These are phyloP conservation scores for Lordiphosa clarofinis DNA, from an alignment of 1,140 invertebrate genomes.

Conservation along the genomic window DNA sequence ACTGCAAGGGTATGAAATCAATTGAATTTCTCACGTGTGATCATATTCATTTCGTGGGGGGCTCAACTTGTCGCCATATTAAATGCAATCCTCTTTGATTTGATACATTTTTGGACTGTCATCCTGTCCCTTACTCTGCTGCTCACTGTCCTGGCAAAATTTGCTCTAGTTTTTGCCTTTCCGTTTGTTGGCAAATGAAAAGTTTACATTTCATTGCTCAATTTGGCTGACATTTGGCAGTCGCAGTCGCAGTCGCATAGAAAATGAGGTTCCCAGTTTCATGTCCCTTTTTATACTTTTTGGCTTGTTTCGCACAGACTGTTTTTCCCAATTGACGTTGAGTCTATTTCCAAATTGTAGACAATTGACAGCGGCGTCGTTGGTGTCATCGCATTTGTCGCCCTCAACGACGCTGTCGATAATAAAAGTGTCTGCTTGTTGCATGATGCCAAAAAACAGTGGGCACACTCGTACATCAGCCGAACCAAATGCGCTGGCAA, in stretches of 20 bases:
- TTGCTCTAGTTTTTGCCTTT: slow-evolving; percentile 18
- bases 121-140: background rate
- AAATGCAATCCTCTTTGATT: slow-evolving; percentile 32
- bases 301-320: background rate
- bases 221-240: slow-evolving; percentile 72
- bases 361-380: slow-evolving; percentile 61
- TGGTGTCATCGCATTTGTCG: slow-evolving; percentile 53
- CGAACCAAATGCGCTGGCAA: slow-evolving; percentile 3
- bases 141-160: slow-evolving; percentile 8
- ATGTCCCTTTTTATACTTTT: slow-evolving; percentile 10
- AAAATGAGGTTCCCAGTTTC: slow-evolving; percentile 59
- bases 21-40: too few species aligned
- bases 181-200: slow-evolving; percentile 50
- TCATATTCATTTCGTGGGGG: too few species aligned
- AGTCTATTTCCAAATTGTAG: slow-evolving; percentile 44
- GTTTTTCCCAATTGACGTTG: slow-evolving; percentile 17
- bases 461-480: slow-evolving; percentile 21
- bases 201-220: slow-evolving; percentile 74
- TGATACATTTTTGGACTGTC: slow-evolving; percentile 32
- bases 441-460: slow-evolving; percentile 34
- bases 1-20: too few species aligned
- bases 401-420: slow-evolving; percentile 16
- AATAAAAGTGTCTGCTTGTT: slow-evolving; percentile 67
- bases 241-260: slow-evolving; percentile 66
- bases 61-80: slow-evolving; percentile 10